phyloP scores from a whole-genome alignment of 2,888 invertebrate species.

The Coecobrya sp. region DNA sequence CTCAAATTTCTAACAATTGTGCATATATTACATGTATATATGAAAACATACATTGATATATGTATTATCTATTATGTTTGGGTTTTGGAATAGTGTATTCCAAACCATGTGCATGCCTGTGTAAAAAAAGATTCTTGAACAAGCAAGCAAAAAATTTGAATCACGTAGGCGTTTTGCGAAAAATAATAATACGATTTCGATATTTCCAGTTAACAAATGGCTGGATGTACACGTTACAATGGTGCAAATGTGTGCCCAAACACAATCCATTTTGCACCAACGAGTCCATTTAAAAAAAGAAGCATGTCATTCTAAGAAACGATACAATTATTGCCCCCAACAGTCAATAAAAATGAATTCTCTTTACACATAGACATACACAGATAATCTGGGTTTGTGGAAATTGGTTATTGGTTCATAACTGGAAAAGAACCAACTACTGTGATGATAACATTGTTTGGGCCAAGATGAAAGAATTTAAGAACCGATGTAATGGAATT shows the following conservation, averaged over 20 bases:
- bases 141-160: no score
- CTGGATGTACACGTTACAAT: not conserved
- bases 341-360: not conserved
- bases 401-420: conserved; percentile 6
- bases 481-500: conserved; percentile 19
- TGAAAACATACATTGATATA: no score
- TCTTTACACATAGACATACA: not conserved
- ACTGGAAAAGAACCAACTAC: not conserved
- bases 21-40: no score
- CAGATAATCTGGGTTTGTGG: not conserved
- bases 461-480: not conserved
- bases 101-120: no score
- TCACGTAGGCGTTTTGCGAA: no score
- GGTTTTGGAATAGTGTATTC: no score
- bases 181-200: not conserved
- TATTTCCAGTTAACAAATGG: not conserved
- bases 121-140: no score
- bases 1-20: no score
- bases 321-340: not conserved
- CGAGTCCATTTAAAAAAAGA: not conserved
- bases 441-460: conserved; percentile 35
- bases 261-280: not conserved
- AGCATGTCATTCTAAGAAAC: not conserved
- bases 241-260: not conserved
- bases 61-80: no score